These are phyloP conservation scores for Camptogramma bilineatum DNA, from an alignment of 2,888 invertebrate genomes.

Conservation along the genomic window DNA sequence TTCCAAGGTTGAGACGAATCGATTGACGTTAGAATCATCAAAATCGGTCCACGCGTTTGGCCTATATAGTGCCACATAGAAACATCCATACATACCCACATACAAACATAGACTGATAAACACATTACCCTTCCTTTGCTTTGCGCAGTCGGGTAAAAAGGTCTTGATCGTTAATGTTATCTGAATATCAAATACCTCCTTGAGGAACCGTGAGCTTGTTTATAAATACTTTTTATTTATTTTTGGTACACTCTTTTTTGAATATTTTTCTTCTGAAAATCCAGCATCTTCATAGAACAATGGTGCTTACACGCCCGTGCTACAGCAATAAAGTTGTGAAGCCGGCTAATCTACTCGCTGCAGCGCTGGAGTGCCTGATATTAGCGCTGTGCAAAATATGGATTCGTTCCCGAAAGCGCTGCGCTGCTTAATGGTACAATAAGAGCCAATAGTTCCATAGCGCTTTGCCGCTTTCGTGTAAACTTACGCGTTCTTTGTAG, in stretches of 20 bases:
- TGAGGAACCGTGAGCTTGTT: too few relatives aligned
- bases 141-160: too few relatives aligned
- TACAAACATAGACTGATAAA: too few relatives aligned
- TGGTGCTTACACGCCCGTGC: slow-evolving; percentile 38
- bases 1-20: too few relatives aligned
- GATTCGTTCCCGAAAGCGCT: slow-evolving; percentile 45
- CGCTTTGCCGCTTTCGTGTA: slow-evolving; percentile 28
- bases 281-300: slow-evolving; percentile 49
- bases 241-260: background rate
- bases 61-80: too few relatives aligned
- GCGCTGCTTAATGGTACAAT: slow-evolving; percentile 48
- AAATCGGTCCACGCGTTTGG: too few relatives aligned
- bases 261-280: slow-evolving; percentile 34
- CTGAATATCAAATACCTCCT: too few relatives aligned
- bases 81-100: too few relatives aligned
- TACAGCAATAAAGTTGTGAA: slow-evolving; percentile 44
- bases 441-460: slow-evolving; percentile 28
- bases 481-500: slow-evolving; percentile 5
- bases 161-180: too few relatives aligned
- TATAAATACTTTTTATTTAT: too few relatives aligned
- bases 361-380: slow-evolving; percentile 52
- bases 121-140: too few relatives aligned
- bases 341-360: slow-evolving; percentile 45
- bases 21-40: too few relatives aligned
- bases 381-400: slow-evolving; percentile 49